phyloP scores from a whole-genome alignment of 2,888 invertebrate genomes.

The Catocala sponsa region DNA sequence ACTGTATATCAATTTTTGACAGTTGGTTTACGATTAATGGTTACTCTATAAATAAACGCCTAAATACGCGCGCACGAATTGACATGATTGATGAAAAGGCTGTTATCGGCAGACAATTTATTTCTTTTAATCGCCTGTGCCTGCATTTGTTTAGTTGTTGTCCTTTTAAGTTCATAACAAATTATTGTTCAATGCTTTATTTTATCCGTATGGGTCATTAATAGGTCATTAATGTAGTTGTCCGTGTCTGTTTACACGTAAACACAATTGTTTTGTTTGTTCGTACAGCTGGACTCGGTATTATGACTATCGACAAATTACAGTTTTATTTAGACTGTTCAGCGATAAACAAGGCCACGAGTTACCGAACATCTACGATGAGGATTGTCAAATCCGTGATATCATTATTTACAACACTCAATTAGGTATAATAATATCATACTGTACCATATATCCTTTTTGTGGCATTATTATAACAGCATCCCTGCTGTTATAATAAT shows the following conservation, averaged over 20 bases:
- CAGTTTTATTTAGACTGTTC: too few species aligned
- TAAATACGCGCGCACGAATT: conserved; percentile 9
- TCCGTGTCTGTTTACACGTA: not conserved
- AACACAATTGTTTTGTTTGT: not conserved
- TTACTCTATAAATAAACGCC: conserved; percentile 28
- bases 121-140: conserved; percentile 23
- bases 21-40: conserved; percentile 43
- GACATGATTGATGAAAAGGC: conserved; percentile 37
- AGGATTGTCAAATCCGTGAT: too few species aligned
- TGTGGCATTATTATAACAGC: too few species aligned
- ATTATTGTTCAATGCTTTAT: not conserved
- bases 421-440: too few species aligned
- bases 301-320: too few species aligned
- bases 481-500: too few species aligned
- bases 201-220: not conserved
- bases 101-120: conserved; percentile 21
- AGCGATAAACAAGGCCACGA: too few species aligned
- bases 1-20: conserved; percentile 29
- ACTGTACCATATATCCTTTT: too few species aligned
- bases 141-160: conserved; percentile 14
- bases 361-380: too few species aligned
- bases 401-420: too few species aligned
- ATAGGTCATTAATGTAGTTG: conserved; percentile 1
- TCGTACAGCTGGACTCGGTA: not conserved
- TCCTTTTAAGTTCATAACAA: conserved; percentile 17